Percentiles rank a stretch among this genome's conserved stretches.
Conservation (phyloP, 30 jellyfish, hydroid and myxozoan genomes). For the Hydractinia symbiolongicarpus region DNA sequence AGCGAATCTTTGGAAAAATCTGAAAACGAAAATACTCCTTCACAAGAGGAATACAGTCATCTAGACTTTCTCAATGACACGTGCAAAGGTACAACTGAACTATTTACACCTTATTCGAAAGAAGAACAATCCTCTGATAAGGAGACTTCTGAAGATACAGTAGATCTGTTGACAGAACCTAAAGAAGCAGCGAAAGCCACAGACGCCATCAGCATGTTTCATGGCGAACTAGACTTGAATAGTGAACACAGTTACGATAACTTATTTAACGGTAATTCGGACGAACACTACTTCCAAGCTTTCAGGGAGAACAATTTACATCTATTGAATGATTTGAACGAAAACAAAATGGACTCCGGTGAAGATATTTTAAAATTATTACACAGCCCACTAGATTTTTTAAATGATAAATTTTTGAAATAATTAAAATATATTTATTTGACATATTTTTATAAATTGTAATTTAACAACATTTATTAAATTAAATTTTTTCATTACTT, state of each 20-base stretch:
- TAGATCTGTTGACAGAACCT: not conserved
- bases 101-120: not conserved
- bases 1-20: not conserved
- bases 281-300: constrained; percentile 39
- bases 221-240: constrained; percentile 26
- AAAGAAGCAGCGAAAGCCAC: constrained; percentile 14
- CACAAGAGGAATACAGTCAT: not conserved
- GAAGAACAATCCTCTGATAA: not conserved
- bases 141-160: not conserved
- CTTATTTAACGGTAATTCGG: constrained; percentile 36
- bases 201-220: constrained; percentile 8
- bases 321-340: constrained; percentile 22
- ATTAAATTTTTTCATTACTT: too few species aligned
- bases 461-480: not conserved
- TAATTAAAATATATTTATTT: not conserved
- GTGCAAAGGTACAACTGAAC: constrained; percentile 5
- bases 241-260: constrained; percentile 34
- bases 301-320: constrained; percentile 35
- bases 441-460: not conserved
- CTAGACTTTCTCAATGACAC: constrained; percentile 26
- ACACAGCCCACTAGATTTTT: constrained; percentile 44
- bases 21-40: not conserved
- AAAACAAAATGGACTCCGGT: constrained; percentile 16
- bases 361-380: constrained; percentile 25
- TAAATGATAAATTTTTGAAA: constrained; percentile 34